Conservation (phyloP, 2,888 invertebrate genomes). For the Bellardia bayeri region DNA sequence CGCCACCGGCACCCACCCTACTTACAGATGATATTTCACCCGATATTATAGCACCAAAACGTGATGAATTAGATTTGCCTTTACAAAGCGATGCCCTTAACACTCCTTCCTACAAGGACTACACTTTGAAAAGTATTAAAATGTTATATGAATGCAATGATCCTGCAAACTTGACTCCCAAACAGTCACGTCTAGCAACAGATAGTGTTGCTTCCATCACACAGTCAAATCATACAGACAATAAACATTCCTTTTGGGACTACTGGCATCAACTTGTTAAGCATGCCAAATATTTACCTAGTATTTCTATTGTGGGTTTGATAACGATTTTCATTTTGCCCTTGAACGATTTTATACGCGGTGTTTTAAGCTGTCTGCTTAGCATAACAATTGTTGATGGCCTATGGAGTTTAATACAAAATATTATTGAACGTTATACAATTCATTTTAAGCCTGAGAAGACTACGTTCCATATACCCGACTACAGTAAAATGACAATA, state of each 20-base stretch:
- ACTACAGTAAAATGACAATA: conserved; percentile 83
- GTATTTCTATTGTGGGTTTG: conserved; percentile 69
- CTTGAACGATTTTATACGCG: conserved; percentile 81
- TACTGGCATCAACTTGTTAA: conserved; percentile 36
- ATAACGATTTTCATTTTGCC: conserved; percentile 77
- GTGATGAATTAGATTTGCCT: conserved; percentile 73
- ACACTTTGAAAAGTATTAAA: conserved; percentile 48
- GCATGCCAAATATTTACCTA: conserved; percentile 58
- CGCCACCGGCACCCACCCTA: conserved; percentile 34
- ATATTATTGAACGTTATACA: conserved; percentile 74
- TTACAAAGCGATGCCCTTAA: conserved; percentile 13
- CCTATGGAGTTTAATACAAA: conserved; percentile 74
- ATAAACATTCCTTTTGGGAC: conserved; percentile 25
- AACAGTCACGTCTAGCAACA: background rate
- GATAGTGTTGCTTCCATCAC: background rate
- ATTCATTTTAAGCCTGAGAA: conserved; percentile 78
- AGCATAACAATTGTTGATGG: conserved; percentile 78
- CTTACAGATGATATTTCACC: conserved; percentile 4
- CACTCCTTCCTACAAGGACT: conserved; percentile 16
- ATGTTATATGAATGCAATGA: conserved; percentile 48
- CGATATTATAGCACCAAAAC: conserved; percentile 51
- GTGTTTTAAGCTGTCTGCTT: conserved; percentile 80
- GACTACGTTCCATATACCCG: conserved; percentile 79
- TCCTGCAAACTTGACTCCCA: background rate
- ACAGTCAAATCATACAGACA: background rate